Base-by-base conservation (phyloP, 2,888 invertebrate genomes). In the Ceriagrion tenellum region DNA sequence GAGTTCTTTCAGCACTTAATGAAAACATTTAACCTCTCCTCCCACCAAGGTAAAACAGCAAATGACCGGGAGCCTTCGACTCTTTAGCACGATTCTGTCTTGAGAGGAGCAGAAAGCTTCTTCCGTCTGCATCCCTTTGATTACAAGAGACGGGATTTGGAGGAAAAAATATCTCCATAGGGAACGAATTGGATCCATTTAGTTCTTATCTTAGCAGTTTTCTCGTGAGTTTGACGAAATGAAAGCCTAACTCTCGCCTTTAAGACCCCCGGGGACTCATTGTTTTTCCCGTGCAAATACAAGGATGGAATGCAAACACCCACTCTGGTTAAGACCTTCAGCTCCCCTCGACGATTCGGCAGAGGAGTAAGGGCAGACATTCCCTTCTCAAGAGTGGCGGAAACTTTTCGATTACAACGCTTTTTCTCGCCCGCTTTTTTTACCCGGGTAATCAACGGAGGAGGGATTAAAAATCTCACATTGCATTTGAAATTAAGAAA, bases 261-360 rank as follows among this genome's bases (percentile, higher is more conserved):
- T 81, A 81, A 35, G 35, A 81, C 35, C 81, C 81, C 81, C 35
- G 30, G 81, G 81, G 81, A 35, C 30, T 26, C 81, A 13, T 81
- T 81, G 81, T 81, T 81, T 81, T 35, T 13, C 30, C 30, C 81
- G 35, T 30, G 81, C 69, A 81, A 81, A 81, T 81, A 81, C 26
- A 35, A 81, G 81, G 81, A 81, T 81, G 81, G 81, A 81, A 81
- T 35, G 81, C 81, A 81, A 81, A 35, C 35, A 81, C 81, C 30
- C 81, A 35, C 35, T 69, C 69, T 12, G 81, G 35, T 35, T 35
- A 35, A 35, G 81, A 81, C 81, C 30, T 81, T 81, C 81, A 81
- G 35, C 81, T 16, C 35, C 16, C 13, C 81, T 81, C n/a, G 81
- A 81, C 18, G 35, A 81, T 81, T 81, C 81, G 81, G 81, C 81